Percentiles rank a stretch among this genome's conserved stretches.
phyloP scores from a whole-genome alignment of 2,113 vertebrate species.

The Colinus virginianus region DNA sequence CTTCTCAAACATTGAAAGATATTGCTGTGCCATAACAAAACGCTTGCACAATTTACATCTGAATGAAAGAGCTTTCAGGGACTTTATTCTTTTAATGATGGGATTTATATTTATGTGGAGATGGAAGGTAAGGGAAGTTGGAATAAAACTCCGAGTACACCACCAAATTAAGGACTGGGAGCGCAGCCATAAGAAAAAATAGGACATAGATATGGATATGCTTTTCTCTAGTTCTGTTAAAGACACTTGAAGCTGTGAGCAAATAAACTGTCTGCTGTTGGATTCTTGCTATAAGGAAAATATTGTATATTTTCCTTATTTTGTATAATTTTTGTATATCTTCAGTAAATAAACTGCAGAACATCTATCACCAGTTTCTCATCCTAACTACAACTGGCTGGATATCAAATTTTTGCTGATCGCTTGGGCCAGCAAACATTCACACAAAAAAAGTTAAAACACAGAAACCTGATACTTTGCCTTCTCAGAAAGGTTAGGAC shows the following conservation, averaged over 20 bases:
- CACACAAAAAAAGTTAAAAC: not conserved
- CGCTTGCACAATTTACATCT: not conserved
- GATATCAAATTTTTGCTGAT: not conserved
- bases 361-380: not conserved
- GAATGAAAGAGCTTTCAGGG: not conserved
- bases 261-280: conserved; percentile 15
- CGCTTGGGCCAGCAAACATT: not conserved
- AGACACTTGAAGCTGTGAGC: not conserved
- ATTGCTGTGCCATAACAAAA: not conserved
- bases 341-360: conserved; percentile 18
- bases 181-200: not conserved
- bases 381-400: not conserved
- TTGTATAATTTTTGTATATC: not conserved
- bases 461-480: not conserved
- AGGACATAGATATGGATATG: not conserved
- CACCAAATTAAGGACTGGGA: not conserved
- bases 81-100: conserved; percentile 25
- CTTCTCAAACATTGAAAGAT: not conserved
- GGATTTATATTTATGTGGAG: not conserved
- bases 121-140: conserved; percentile 2
- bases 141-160: not conserved
- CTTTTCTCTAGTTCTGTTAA: not conserved
- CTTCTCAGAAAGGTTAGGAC: not conserved
- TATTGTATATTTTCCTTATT: not conserved
- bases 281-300: not conserved